Evolutionary conservation across 2,888 invertebrate genomes (phyloP).

Genomic region (Drosophila merina): DNA sequence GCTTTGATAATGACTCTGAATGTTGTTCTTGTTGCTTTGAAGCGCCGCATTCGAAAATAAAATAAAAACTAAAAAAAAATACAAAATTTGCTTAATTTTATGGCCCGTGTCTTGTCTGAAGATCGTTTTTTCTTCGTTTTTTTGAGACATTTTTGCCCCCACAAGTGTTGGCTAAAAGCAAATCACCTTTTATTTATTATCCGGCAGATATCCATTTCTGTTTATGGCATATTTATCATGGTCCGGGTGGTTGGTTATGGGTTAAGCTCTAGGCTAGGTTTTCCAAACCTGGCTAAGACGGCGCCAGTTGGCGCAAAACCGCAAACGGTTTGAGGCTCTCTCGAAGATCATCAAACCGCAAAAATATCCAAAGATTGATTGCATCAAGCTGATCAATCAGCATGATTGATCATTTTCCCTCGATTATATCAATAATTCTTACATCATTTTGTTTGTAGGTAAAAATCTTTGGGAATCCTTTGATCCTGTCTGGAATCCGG

Average conservation of each 20-base stretch:
- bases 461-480: neutral
- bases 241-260: neutral
- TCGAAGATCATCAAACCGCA: neutral
- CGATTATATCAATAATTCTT: too few relatives aligned
- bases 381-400: neutral
- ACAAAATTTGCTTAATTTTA: constrained; percentile 68
- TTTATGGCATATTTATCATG: neutral
- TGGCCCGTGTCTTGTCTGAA: constrained; percentile 48
- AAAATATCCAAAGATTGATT: neutral
- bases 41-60: constrained; percentile 14
- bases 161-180: constrained; percentile 55
- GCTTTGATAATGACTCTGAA: constrained; percentile 50
- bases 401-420: too few relatives aligned
- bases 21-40: constrained; percentile 24
- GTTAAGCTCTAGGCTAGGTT: neutral
- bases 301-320: neutral
- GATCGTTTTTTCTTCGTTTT: neutral
- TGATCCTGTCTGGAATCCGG: constrained; percentile 26
- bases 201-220: neutral
- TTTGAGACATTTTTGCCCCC: constrained; percentile 34
- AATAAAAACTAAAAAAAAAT: neutral
- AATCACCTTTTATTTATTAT: constrained; percentile 69
- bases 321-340: neutral
- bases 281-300: neutral
- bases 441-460: neutral